Base-by-base conservation (phyloP, 2,888 invertebrate species). In the Tenodera sinensis region DNA sequence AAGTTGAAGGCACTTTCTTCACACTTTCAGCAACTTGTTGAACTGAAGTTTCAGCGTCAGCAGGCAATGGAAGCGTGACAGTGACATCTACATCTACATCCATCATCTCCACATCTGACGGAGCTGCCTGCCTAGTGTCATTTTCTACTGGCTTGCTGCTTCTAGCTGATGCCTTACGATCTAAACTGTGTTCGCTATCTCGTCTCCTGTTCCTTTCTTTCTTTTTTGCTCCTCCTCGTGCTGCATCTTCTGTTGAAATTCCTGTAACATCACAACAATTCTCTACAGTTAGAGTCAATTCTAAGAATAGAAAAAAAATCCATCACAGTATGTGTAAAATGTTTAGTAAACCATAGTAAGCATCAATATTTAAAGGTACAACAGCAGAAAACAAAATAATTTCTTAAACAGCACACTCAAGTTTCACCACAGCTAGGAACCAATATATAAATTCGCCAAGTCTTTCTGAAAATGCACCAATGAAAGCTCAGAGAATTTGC, bases 191-290 rank as follows among this genome's bases (percentile, higher is more conserved):
- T 25, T 71, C 54, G 20, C 54, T 71, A 25, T 20, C 88, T 84
- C 83, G 27, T 83, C 88, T 82, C 25, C 90, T 30, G 34, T 87
- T 86, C 9, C 87, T 28, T 89, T 91, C 90, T 88, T 91, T 90
- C 30, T 90, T 94, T 88, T 95, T 94, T 28, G 93, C 93, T 9
- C 92, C 92, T 27, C 92, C 91, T 9, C 93, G 94, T 85, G 93
- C 93, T 3, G 94, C 94, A 92, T 95, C 95, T 93, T 95, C 96
- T 91, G 96, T 96, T 84, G 97, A 97, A 91, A 96, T 95, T n/a
- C 97, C 96, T 42, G 95, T 1, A 85, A 47, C 27, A 87, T 14
- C 42, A 42, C 42, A 34, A 34, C 34, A 42, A 42, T 1, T 42
- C 12, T 42, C 42, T 34, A 42, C 12, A 42, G 0, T 42, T 3